Base-by-base conservation (phyloP, 2,113 vertebrate genomes). In the Elaphurus davidianus region DNA sequence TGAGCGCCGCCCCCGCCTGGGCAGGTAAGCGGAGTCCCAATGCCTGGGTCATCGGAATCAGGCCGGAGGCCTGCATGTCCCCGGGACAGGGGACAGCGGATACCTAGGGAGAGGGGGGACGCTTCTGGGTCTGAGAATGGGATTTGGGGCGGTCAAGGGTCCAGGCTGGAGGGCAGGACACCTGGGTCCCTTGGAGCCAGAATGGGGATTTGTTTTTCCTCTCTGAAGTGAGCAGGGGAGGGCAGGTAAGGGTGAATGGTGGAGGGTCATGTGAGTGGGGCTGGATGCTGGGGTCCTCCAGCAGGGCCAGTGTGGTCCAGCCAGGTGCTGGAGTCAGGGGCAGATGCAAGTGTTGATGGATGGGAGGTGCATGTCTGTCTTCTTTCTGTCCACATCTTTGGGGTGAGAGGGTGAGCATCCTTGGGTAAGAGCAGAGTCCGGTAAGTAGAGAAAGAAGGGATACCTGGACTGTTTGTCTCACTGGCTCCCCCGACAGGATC, bases 21-120 rank as follows among this genome's bases (percentile, higher is more conserved):
- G 97, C 98, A 98, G 98, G 98, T 98, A 97, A 97, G 98, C 71
- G 81, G 30, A 94, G 40, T 45, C 36, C 30, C 0, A 28, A 11
- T 3, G 6, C 67, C 71, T 19, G 67, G 15, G 30, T 76, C 3
- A 7, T 30, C 7, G 4, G 23, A 82, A 67, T 57, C 52, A 23
- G 76, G 52, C 36, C 33, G 57, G 50, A 47, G 91, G 54, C 40
- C 86, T 11, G 14, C 57, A 43, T 43, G 36, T 40, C 36, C 71
- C 40, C 6, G 10, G 71, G 40, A 74, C 21, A 25, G 71, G 71
- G 36, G 11, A 40, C 67, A 74, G 67, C 11, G 12, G 21, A 43
- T 74, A 74, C 21, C 21, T 74, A 14, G 71, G 36, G 71, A 43
- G 3, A 21, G 36, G 36, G 9, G n/a, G 33, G 12, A 11, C 92